These are phyloP conservation scores for Phyllotis vaccarum DNA, from an alignment of 2,797 vertebrate genomes.

Conservation along the genomic window DNA sequence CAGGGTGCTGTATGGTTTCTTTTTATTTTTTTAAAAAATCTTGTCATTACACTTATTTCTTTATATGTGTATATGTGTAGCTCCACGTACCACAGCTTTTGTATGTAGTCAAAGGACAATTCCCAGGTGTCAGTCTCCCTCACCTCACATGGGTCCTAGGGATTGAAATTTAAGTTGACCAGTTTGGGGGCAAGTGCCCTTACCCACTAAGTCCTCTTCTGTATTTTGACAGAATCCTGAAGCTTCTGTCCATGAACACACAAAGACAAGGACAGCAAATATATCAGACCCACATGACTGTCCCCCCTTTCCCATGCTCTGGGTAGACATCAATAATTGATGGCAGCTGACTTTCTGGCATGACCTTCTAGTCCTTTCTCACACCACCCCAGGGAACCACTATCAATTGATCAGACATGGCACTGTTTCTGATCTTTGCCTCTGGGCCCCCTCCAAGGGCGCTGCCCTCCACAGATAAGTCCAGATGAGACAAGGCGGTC, in stretches of 20 bases:
- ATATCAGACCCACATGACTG: background rate
- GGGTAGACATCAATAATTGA: constrained; percentile 69
- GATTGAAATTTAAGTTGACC: too few relatives aligned
- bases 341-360: constrained; percentile 65
- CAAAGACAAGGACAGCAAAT: constrained; percentile 9
- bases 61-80: background rate
- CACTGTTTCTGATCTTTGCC: constrained; percentile 56
- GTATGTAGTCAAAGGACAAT: background rate
- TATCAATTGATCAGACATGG: constrained; percentile 32
- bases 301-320: background rate
- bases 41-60: background rate
- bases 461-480: constrained; percentile 35
- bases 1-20: background rate
- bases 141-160: background rate
- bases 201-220: background rate
- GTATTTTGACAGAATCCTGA: background rate
- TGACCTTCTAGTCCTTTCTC: constrained; percentile 63
- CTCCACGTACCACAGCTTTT: background rate
- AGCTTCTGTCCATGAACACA: background rate
- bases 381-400: constrained; percentile 54
- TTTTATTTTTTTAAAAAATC: background rate
- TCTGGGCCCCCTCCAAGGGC: background rate
- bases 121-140: background rate
- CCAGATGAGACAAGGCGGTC: background rate
- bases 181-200: background rate